Base-by-base conservation (phyloP, 1,140 invertebrate genomes). In the Theocolax elegans region DNA sequence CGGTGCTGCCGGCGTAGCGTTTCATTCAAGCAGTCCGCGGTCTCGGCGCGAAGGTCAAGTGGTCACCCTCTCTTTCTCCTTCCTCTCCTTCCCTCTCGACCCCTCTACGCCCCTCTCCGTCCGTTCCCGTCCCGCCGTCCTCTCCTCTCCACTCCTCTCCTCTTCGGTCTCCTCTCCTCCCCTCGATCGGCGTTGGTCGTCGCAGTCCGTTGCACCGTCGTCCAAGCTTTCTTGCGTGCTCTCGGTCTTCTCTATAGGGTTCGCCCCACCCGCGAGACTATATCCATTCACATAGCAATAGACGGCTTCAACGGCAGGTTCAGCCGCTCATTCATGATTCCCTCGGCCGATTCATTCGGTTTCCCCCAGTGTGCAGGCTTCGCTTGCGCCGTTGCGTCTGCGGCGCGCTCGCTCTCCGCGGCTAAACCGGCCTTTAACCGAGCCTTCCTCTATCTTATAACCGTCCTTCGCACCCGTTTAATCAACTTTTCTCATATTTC, bases 41-140 rank as follows among this genome's bases (percentile, higher is more conserved):
- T 62, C 73, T 77, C 27, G 77, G 75, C 74, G 70, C 81, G 83
- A 85, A 85, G 83, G 84, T 85, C 84, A 85, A 83, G 79, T 82
- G 80, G 79, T 82, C 82, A 79, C 73, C 76, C 72, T 72, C 73
- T 59, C 75, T 74, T 72, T 17, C 31, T 38, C 25, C 54, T 21
- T 53, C 13, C 42, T 67, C 66, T 67, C 62, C 9, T 56, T 72
- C 62, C 35, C 44, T 62, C 42, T 58, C 59, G 3, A 4, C 27
- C n/a, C 23, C 15, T 59, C 8, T 42, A 10, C 56, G 25, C 44
- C 62, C 51, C 42, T 63, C 59, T 58, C 49, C 25, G 15, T 23
- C 59, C n/a, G n/a, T n/a, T 23, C 48, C 53, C 17, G 17, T 31
- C 40, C 38, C 13, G 17, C 42, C 56, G 13, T 3, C 51, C 29